Evolutionary conservation across 2,888 invertebrate species (phyloP), one percentile per base, ranked within the genome.

Genomic region (Pachydiplax longipennis): DNA sequence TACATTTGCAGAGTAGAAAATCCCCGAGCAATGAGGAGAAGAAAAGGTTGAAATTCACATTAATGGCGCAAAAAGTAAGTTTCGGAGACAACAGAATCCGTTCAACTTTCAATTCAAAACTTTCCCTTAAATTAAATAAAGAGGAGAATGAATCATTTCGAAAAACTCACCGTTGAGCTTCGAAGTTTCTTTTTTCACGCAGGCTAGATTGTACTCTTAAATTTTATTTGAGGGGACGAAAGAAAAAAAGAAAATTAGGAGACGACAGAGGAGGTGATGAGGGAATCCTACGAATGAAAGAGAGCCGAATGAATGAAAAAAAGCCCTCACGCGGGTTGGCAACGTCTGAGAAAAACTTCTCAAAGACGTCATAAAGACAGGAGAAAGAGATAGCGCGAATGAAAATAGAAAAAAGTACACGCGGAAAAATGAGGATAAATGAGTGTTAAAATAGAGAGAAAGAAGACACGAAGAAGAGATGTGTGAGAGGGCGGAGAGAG

Each of bases 401-500:
- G 44, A 10, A 12, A 48, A 31, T n/a, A 48, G 48, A 48, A 53
- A 15, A 53, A 83, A 44, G 31, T 15, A 25, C 5, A 44, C 12
- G 44, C 12, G 0, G 81, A 44, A 81, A 44, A 44, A 44, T 37
- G 82, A 15, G 22, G 53, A 25, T 5, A n/a, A 15, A 37, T 31
- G 35, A 31, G 40, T 15, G 15, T 12, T 13, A 31, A 15, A 61
- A 61, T 58, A 31, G 65, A 73, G 87, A 25, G 48, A n/a, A 65
- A 65, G 65, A 73, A 73, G 13, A 35, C 8, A 13, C 22, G 40
- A 65, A 37, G n/a, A 65, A 18, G 53, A 22, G 61, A 18, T 5
- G 90, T 22, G 81, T 65, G 48, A 25, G 80, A 87, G 91, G 91
- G 73, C 73, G 90, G 90, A 91, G 91, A 37, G 40, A 65, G 53